Percentiles rank a stretch among this genome's conserved stretches.
Evolutionary conservation across 2,797 vertebrate genomes (phyloP).

Genomic region (Manis pentadactyla): DNA sequence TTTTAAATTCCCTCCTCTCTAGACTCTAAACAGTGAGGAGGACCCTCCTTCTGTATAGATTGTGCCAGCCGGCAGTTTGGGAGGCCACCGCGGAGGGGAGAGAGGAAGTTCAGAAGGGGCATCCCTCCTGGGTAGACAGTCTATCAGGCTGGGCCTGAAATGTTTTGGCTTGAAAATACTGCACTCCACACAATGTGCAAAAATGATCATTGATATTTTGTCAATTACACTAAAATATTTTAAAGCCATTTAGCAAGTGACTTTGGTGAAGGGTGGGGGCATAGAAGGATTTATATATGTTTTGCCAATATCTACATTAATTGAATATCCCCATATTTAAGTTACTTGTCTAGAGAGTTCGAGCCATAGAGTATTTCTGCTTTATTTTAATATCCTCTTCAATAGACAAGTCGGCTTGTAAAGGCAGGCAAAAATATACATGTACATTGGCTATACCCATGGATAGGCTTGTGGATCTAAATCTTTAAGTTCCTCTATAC

Average conservation of each 20-base stretch:
- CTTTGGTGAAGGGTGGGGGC: not conserved
- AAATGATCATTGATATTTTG: not conserved
- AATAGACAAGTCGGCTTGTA: not conserved
- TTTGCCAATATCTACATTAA: not conserved
- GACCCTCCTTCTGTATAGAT: not conserved
- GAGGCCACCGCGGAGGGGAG: not conserved
- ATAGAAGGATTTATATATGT: not conserved
- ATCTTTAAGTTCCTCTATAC: not conserved
- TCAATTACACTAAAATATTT: not conserved
- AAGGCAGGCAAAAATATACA: not conserved
- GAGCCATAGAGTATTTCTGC: not conserved
- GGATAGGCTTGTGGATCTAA: not conserved
- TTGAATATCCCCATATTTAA: not conserved
- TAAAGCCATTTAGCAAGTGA: constrained; percentile 32
- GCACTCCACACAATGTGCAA: not conserved
- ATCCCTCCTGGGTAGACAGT: not conserved
- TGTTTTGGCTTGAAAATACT: not conserved
- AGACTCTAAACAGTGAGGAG: not conserved
- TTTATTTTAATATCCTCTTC: not conserved
- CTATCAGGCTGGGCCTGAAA: not conserved
- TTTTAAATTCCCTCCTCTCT: not conserved
- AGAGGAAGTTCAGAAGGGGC: not conserved
- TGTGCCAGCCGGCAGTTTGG: not conserved
- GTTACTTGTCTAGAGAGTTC: not conserved
- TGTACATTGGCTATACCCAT: not conserved